Base-by-base conservation (phyloP, 2,113 vertebrate species). In the Mesocricetus auratus region DNA sequence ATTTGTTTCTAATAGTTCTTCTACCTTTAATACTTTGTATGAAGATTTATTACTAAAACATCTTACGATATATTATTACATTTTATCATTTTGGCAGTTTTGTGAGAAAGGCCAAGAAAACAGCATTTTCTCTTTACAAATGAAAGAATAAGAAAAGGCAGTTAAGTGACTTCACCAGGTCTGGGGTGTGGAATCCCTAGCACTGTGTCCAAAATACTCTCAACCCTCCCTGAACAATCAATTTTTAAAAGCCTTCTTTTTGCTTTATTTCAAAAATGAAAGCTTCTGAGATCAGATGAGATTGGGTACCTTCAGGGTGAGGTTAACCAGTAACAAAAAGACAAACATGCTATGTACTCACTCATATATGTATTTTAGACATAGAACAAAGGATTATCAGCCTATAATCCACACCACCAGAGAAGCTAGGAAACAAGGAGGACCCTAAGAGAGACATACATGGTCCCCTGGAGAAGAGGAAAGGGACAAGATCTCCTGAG, bases 31-130 rank as follows among this genome's bases (percentile, higher is more conserved):
- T 79, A 50, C 93, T 95, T 62, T 93, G 10, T 94, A 87, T 82
- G 39, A 95, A 96, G 88, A 98, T 94, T 96, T 92, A 90, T 82
- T 92, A 68, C 79, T 95, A 92, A 96, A 93, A 89, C 74, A 69
- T 91, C 83, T 94, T 95, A 22, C 7, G n/a, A 85, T 83, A 68
- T 83, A 92, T 92, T 95, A 87, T 95, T 58, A 90, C 45, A 78
- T 96, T 94, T 96, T 90, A 94, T 92, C 94, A 89, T 96, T 81
- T 95, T 7, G 7, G 85, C 60, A 88, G 39, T 88, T 96, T 97
- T 58, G 29, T 86, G 90, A 95, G 77, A 56, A 89, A 95, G 26
- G 15, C 33, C 19, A 87, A 86, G 66, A 45, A 95, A 90, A 86
- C 53, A 74, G 78, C 62, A 47, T 90, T 95, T 95, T 86, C 50